Percentiles rank a stretch among this genome's conserved stretches.
Evolutionary conservation across 1,140 invertebrate species (phyloP).

Genomic region (Lasaia peninsularis): DNA sequence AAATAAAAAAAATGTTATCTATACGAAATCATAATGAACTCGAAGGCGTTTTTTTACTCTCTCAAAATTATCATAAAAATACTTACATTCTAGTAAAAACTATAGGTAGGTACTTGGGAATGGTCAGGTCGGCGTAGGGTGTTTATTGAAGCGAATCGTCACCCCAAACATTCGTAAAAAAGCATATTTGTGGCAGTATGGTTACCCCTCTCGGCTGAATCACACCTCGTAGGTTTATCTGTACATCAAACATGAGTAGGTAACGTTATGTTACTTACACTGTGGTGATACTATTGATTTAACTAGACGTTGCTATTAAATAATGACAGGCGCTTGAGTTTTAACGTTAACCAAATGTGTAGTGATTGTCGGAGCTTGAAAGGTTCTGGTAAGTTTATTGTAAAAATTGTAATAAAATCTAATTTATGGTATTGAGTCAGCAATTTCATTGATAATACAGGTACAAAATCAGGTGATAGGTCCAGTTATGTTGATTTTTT

Average conservation of each 20-base stretch:
- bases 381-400: not conserved
- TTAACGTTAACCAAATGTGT: conserved; percentile 10
- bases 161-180: conserved; percentile 24
- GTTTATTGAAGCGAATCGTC: conserved; percentile 28
- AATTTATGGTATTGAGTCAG: too few species aligned
- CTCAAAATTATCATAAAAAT: too few species aligned
- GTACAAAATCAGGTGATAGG: too few species aligned
- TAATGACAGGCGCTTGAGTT: conserved; percentile 27
- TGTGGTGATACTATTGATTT: conserved; percentile 31
- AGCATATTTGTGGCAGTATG: conserved; percentile 25
- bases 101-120: not conserved
- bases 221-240: conserved; percentile 19
- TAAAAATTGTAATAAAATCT: too few species aligned
- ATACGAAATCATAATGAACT: too few species aligned
- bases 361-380: not conserved
- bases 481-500: too few species aligned
- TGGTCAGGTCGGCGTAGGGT: conserved; percentile 18
- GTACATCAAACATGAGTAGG: conserved; percentile 16
- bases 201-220: conserved; percentile 17
- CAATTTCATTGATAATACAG: too few species aligned
- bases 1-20: too few species aligned
- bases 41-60: too few species aligned
- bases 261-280: too few species aligned
- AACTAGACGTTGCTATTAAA: conserved; percentile 27
- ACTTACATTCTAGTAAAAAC: not conserved